These are phyloP conservation scores for Tamias sibiricus DNA, from an alignment of 2,113 vertebrate species.

Conservation along the genomic window DNA sequence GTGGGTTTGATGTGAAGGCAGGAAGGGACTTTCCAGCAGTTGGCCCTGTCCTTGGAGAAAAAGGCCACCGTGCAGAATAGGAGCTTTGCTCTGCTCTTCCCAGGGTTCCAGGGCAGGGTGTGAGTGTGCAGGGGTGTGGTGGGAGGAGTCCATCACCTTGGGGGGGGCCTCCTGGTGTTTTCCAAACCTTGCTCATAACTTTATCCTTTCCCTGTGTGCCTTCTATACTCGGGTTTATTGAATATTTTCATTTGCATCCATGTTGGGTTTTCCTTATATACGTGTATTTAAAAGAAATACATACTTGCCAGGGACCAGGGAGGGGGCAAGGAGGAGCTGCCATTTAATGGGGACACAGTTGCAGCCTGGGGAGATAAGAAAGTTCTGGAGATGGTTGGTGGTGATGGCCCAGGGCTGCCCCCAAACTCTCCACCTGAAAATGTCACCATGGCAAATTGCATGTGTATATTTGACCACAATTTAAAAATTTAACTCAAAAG, in stretches of 20 bases:
- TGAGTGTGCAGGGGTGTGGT: background rate
- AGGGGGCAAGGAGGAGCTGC: background rate
- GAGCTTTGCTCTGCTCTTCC: too few relatives aligned
- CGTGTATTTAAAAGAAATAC: background rate
- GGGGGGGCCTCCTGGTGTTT: background rate
- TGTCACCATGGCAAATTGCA: background rate
- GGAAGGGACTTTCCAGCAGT: background rate
- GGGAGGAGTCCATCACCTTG: background rate
- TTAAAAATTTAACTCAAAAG: background rate
- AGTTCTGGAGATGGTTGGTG: background rate
- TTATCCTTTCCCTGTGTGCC: background rate
- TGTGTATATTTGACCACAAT: background rate
- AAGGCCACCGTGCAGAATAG: too few relatives aligned
- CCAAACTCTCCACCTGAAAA: background rate
- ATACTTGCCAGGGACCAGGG: background rate
- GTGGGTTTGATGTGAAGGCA: too few relatives aligned
- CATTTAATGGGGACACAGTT: too few relatives aligned
- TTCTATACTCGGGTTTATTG: background rate
- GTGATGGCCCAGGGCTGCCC: background rate
- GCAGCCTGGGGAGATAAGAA: background rate
- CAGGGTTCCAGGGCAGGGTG: too few relatives aligned
- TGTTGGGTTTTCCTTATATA: background rate
- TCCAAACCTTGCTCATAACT: background rate
- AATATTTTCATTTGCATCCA: background rate
- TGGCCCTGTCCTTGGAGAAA: background rate